Percentiles rank a stretch among this genome's conserved stretches.
These are phyloP conservation scores for Julus scanicus DNA, from an alignment of 2,888 invertebrate species.

Conservation along the genomic window DNA sequence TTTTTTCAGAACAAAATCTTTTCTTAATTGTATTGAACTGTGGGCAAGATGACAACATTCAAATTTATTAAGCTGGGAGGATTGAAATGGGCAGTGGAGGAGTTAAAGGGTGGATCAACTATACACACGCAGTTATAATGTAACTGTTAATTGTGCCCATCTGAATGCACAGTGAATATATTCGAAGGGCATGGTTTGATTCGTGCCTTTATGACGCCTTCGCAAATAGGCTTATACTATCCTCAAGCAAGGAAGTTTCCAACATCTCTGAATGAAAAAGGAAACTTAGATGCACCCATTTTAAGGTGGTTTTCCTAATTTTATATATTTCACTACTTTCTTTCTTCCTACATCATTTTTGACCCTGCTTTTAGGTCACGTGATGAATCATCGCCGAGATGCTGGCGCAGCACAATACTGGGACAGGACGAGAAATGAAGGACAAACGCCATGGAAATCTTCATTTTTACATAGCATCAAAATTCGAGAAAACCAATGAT, in stretches of 20 bases:
- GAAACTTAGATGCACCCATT: slow-evolving; percentile 23
- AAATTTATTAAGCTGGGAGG: slow-evolving; percentile 20
- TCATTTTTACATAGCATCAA: slow-evolving; percentile 3
- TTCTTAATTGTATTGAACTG: slow-evolving; percentile 43
- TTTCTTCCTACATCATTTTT: slow-evolving; percentile 23
- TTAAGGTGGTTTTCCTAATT: slow-evolving; percentile 45
- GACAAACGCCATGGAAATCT: not conserved
- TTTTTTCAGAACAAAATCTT: slow-evolving; percentile 24
- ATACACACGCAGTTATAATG: slow-evolving; percentile 1
- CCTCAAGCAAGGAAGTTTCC: not conserved
- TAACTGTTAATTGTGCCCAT: slow-evolving; percentile 45
- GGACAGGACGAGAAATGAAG: slow-evolving; percentile 16
- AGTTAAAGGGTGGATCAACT: slow-evolving; percentile 19
- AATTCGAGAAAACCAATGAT: not conserved
- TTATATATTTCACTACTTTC: slow-evolving; percentile 40
- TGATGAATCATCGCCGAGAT: slow-evolving; percentile 25
- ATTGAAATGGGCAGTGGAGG: not conserved
- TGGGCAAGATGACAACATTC: slow-evolving; percentile 25
- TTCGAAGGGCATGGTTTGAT: slow-evolving; percentile 40
- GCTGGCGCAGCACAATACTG: not conserved
- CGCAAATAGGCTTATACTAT: not conserved
- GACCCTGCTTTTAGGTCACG: slow-evolving; percentile 20
- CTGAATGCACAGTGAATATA: slow-evolving; percentile 18
- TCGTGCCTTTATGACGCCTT: slow-evolving; percentile 33
- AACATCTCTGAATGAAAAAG: not conserved